phyloP scores from a whole-genome alignment of 35 echinoderm and acorn worm species.

The Anneissia japonica region DNA sequence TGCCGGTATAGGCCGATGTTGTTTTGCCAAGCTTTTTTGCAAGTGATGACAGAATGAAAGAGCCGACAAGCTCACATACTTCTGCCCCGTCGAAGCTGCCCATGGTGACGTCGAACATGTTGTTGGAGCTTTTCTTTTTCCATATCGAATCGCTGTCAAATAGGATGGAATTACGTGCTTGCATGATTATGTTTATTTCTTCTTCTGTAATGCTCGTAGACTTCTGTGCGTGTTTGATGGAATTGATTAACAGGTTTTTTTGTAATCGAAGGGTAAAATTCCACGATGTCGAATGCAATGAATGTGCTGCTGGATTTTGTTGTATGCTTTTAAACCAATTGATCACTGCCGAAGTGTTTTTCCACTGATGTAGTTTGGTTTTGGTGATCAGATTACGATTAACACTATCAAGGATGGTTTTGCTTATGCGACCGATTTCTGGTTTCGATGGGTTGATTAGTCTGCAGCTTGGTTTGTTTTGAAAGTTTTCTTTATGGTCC shows the following conservation, averaged over 20 bases:
- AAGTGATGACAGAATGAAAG: not conserved
- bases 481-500: constrained; percentile 23
- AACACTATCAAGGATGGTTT: constrained; percentile 2
- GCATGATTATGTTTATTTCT: constrained; percentile 8
- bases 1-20: constrained; percentile 1
- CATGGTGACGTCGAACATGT: constrained; percentile 3
- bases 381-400: not conserved
- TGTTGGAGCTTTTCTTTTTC: not conserved
- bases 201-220: not conserved
- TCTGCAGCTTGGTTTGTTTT: not conserved
- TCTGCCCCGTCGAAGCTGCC: not conserved
- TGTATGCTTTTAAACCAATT: constrained; percentile 11
- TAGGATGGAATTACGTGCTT: not conserved
- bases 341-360: not conserved
- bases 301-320: not conserved
- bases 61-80: constrained; percentile 5
- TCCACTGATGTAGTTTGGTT: constrained; percentile 9
- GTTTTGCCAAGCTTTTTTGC: not conserved
- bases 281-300: not conserved
- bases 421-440: constrained; percentile 13
- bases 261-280: constrained; percentile 25
- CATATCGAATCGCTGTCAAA: not conserved
- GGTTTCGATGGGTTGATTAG: constrained; percentile 8
- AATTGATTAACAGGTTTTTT: not conserved
- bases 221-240: not conserved